These are phyloP conservation scores for Orchestes rusci DNA, from an alignment of 2,888 invertebrate species.

Conservation along the genomic window DNA sequence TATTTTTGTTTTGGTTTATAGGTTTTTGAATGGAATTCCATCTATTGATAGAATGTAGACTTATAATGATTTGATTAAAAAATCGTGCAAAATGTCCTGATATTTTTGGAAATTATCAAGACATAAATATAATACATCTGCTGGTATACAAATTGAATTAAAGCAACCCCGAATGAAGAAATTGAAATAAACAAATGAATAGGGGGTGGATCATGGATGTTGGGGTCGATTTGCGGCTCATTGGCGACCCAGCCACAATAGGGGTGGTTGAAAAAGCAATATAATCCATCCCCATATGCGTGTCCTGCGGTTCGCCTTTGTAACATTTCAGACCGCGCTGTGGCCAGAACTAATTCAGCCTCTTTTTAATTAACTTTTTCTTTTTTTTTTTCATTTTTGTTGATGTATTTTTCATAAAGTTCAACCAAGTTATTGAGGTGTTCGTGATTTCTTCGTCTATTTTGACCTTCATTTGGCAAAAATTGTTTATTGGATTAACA, in stretches of 20 bases:
- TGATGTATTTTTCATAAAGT: no score
- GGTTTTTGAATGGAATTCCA: no score
- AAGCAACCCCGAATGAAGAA: constrained; percentile 14
- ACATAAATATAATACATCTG: no score
- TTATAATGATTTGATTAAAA: no score
- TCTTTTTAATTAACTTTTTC: constrained; percentile 20
- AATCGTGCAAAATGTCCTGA: no score
- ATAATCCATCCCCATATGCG: constrained; percentile 23
- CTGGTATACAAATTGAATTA: constrained; percentile 10
- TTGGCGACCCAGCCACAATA: constrained; percentile 14
- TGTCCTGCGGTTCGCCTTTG: constrained; percentile 20
- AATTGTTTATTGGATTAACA: no score
- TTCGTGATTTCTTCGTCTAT: no score
- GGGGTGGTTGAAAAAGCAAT: constrained; percentile 23
- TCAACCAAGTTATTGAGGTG: no score
- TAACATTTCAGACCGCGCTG: constrained; percentile 17
- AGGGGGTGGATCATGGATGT: constrained; percentile 14
- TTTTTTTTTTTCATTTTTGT: constrained; percentile 14
- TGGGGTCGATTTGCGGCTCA: constrained; percentile 19
- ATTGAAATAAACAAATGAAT: constrained; percentile 16
- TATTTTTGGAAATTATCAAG: no score
- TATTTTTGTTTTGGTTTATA: no score
- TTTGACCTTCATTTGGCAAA: no score
- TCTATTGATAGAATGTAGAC: no score
- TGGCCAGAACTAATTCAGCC: constrained; percentile 15